These are phyloP conservation scores for Nibea coibor DNA, from an alignment of 2,113 vertebrate genomes.

Conservation along the genomic window DNA sequence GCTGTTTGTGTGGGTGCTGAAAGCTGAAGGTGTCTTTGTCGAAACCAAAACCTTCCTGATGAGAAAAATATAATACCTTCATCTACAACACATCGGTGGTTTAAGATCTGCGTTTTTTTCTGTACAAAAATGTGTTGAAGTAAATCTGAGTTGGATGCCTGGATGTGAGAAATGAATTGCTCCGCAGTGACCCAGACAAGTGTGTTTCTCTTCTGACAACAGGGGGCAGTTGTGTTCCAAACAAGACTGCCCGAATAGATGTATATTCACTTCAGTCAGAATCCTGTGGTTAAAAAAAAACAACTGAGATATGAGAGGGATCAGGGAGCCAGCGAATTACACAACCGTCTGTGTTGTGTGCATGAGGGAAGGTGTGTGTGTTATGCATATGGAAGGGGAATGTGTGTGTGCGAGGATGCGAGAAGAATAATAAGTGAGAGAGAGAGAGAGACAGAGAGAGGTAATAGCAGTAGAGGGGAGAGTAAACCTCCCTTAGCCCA, in stretches of 20 bases:
- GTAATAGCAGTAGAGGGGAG: constrained; percentile 33
- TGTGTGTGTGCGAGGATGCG: constrained; percentile 1
- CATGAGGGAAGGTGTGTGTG: constrained; percentile 53
- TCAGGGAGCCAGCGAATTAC: constrained; percentile 60
- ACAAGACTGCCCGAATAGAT: not conserved
- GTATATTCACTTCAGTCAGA: constrained; percentile 27
- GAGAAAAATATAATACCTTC: not conserved
- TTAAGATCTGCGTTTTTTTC: not conserved
- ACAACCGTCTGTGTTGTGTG: constrained; percentile 55
- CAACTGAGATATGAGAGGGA: constrained; percentile 48
- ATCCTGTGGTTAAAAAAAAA: constrained; percentile 47
- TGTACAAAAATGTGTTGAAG: not conserved
- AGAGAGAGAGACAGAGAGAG: constrained; percentile 21
- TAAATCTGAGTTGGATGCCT: not conserved
- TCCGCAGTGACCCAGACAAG: constrained; percentile 45
- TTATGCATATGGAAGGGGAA: constrained; percentile 45
- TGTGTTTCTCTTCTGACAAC: constrained; percentile 56
- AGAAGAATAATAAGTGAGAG: not conserved
- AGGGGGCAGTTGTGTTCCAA: constrained; percentile 78
- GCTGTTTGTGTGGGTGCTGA: not conserved
- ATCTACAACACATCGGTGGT: not conserved
- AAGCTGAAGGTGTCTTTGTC: not conserved
- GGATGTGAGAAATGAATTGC: constrained; percentile 38
- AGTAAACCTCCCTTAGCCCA: constrained; percentile 63
- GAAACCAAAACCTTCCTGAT: not conserved